Evolutionary conservation across 92 coral and sea anemone genomes (phyloP).

Genomic region (Nematostella vectensis): DNA sequence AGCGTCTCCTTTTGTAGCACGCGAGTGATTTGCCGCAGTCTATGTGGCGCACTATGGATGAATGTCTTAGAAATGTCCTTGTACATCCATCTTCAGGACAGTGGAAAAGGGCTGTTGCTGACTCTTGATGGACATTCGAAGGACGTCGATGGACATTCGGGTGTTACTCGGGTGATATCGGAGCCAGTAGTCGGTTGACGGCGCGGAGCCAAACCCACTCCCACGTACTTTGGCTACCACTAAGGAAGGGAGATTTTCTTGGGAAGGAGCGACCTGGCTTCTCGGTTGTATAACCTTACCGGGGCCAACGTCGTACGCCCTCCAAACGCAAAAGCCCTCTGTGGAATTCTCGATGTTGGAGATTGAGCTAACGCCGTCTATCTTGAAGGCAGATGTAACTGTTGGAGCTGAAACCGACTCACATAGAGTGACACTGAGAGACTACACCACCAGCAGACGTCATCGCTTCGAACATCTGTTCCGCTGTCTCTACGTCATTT

Average conservation of each 20-base stretch:
- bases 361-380: conserved; percentile 13
- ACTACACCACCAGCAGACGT: conserved; percentile 23
- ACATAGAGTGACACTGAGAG: conserved; percentile 11
- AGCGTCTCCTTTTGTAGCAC: conserved; percentile 9
- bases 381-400: conserved; percentile 2
- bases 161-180: too few relatives aligned
- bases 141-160: too few relatives aligned
- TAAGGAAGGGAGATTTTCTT: background rate
- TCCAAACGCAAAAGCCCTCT: conserved; percentile 17
- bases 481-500: conserved; percentile 22
- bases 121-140: too few relatives aligned
- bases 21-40: conserved; percentile 7
- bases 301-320: conserved; percentile 15
- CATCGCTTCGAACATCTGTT: conserved; percentile 28
- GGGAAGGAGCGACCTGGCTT: background rate
- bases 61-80: conserved; percentile 2
- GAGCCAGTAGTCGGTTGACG: too few relatives aligned
- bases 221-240: conserved; percentile 3
- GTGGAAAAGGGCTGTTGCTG: background rate
- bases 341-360: conserved; percentile 5
- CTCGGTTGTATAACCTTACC: conserved; percentile 3
- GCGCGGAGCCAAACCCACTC: background rate
- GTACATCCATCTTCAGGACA: conserved; percentile 20
- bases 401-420: background rate
- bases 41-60: conserved; percentile 1